phyloP scores from a whole-genome alignment of 2,113 vertebrate species.

The Tangachromis dhanisi region DNA sequence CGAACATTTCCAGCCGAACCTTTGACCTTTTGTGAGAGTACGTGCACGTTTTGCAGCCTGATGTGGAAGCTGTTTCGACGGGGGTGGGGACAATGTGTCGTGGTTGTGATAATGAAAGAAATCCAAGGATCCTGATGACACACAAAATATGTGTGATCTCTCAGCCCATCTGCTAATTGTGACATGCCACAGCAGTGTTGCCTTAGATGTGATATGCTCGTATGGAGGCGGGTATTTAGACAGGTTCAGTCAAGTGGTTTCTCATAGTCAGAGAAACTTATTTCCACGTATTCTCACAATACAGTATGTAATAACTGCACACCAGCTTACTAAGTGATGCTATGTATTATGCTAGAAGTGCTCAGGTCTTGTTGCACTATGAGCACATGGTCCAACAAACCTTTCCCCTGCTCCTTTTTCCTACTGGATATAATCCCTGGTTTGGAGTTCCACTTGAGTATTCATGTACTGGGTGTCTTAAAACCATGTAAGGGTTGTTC shows the following conservation, averaged over 20 bases:
- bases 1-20: background rate
- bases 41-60: background rate
- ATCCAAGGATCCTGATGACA: slow-evolving; percentile 14
- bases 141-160: background rate
- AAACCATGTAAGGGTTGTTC: slow-evolving; percentile 56
- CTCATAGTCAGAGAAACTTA: background rate
- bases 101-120: slow-evolving; percentile 58
- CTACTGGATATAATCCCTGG: background rate
- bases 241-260: background rate
- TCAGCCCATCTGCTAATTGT: slow-evolving; percentile 15
- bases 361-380: background rate
- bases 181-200: background rate
- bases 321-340: background rate
- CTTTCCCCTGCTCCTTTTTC: background rate
- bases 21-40: background rate
- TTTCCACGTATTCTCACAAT: background rate
- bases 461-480: slow-evolving; percentile 32
- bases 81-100: background rate
- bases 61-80: background rate
- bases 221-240: background rate
- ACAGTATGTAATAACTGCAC: background rate
- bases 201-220: background rate
- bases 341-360: background rate
- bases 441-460: background rate
- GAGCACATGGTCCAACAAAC: background rate